A percentile compares a stretch with the other conserved stretches of the same genome.
Evolutionary conservation across 2,888 invertebrate genomes (phyloP).

Genomic region (Cryptosula pallasiana): DNA sequence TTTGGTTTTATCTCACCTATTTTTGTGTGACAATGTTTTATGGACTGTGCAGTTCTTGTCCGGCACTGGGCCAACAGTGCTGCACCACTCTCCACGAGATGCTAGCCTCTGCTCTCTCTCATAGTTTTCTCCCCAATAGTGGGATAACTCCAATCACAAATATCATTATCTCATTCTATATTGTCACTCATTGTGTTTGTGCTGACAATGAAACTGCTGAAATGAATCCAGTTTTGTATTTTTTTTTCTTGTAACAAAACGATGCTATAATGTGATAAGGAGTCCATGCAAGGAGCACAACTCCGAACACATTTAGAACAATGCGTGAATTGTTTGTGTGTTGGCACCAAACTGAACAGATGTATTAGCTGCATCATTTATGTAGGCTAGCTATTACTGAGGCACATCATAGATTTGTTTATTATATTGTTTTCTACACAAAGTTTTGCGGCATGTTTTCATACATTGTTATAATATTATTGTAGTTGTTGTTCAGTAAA

Average conservation of each 20-base stretch:
- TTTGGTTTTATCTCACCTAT: not conserved
- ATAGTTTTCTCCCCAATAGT: too few relatives aligned
- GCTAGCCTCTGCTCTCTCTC: too few relatives aligned
- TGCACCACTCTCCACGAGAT: too few relatives aligned
- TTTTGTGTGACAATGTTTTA: not conserved
- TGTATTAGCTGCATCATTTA: not conserved
- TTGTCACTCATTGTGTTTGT: not conserved
- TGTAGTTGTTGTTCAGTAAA: not conserved
- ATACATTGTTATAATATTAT: too few relatives aligned
- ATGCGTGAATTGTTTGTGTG: not conserved
- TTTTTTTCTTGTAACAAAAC: not conserved
- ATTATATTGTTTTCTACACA: not conserved
- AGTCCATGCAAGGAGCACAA: not conserved
- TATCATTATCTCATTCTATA: not conserved
- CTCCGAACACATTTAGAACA: not conserved
- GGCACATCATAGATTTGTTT: not conserved
- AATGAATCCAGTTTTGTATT: not conserved
- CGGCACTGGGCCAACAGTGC: too few relatives aligned
- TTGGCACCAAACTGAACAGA: not conserved
- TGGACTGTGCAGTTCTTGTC: too few relatives aligned
- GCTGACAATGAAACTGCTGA: constrained; percentile 2
- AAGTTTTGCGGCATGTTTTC: not conserved
- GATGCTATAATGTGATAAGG: not conserved
- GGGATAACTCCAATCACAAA: too few relatives aligned
- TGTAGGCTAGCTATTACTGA: not conserved